Conservation (phyloP, 2,113 vertebrate species). For the Cebus imitator region DNA sequence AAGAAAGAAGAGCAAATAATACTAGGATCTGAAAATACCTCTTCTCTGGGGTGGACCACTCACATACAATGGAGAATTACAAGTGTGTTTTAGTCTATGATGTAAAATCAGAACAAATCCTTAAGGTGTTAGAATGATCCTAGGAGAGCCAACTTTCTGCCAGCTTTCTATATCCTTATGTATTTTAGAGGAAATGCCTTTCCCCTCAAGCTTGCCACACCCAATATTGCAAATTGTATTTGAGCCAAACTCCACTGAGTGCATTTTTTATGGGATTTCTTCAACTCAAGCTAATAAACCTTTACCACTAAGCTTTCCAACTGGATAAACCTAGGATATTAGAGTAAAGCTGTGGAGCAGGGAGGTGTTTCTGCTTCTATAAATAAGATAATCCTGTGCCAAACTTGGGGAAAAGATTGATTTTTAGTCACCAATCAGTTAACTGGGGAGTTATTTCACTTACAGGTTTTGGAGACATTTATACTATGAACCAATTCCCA, state of each 20-base stretch:
- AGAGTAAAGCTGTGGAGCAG: not conserved
- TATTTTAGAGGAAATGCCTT: conserved; percentile 47
- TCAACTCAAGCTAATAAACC: conserved; percentile 51
- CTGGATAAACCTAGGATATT: not conserved
- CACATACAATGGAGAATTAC: not conserved
- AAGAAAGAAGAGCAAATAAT: not conserved
- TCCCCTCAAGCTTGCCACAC: conserved; percentile 32
- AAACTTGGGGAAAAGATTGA: conserved; percentile 1
- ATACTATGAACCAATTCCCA: not conserved
- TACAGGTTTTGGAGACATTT: not conserved
- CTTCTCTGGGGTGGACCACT: not conserved
- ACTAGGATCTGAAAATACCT: not conserved
- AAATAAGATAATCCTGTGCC: conserved; percentile 30
- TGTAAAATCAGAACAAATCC: not conserved
- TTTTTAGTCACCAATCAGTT: not conserved
- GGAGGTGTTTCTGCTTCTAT: not conserved
- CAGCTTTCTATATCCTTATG: not conserved
- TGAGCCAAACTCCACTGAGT: not conserved
- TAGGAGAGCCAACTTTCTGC: not conserved
- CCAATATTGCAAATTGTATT: not conserved
- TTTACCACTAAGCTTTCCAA: conserved; percentile 48
- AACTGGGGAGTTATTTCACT: not conserved
- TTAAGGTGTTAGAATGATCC: not conserved
- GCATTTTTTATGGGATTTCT: conserved; percentile 70
- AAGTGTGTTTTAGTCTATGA: not conserved